Conservation (phyloP, 2,113 vertebrate species). For the Sebastes schlegelii region DNA sequence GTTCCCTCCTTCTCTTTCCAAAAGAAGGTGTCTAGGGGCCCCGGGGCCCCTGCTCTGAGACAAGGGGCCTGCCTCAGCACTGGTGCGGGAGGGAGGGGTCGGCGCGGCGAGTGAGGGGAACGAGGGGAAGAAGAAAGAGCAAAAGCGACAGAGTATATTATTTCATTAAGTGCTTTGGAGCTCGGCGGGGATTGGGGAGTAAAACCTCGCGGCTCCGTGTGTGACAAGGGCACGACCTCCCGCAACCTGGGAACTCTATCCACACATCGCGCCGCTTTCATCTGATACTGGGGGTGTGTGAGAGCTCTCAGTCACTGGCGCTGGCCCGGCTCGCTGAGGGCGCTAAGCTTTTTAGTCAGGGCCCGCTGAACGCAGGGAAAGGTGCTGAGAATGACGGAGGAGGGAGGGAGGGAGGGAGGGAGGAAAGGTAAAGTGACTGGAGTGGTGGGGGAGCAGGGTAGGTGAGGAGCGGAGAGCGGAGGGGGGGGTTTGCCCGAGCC, state of each 20-base stretch:
- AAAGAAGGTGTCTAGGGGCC: conserved; percentile 76
- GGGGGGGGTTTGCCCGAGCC: conserved; percentile 48
- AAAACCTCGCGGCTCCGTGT: conserved; percentile 91
- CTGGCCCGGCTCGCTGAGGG: conserved; percentile 77
- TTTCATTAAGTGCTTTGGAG: conserved; percentile 96
- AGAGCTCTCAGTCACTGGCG: conserved; percentile 84
- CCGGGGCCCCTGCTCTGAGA: conserved; percentile 75
- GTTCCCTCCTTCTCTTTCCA: conserved; percentile 65
- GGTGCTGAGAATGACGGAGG: conserved; percentile 60
- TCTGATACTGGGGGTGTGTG: conserved; percentile 71
- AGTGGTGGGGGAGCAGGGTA: conserved; percentile 33
- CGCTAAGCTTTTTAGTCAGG: conserved; percentile 83
- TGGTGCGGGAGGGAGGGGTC: conserved; percentile 49
- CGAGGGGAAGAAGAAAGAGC: conserved; percentile 66
- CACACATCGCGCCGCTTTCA: conserved; percentile 68
- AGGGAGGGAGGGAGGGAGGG: conserved; percentile 55
- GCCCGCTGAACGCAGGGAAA: conserved; percentile 63
- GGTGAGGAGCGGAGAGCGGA: conserved; percentile 40
- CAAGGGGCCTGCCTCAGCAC: conserved; percentile 62
- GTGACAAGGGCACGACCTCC: conserved; percentile 94
- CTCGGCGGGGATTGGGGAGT: conserved; percentile 88
- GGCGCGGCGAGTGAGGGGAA: conserved; percentile 53
- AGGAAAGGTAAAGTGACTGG: conserved; percentile 67
- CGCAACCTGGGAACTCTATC: conserved; percentile 88
- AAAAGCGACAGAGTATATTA: conserved; percentile 88